These are phyloP conservation scores for Turdus rufiventris DNA, from an alignment of 2,113 vertebrate species.

Conservation along the genomic window DNA sequence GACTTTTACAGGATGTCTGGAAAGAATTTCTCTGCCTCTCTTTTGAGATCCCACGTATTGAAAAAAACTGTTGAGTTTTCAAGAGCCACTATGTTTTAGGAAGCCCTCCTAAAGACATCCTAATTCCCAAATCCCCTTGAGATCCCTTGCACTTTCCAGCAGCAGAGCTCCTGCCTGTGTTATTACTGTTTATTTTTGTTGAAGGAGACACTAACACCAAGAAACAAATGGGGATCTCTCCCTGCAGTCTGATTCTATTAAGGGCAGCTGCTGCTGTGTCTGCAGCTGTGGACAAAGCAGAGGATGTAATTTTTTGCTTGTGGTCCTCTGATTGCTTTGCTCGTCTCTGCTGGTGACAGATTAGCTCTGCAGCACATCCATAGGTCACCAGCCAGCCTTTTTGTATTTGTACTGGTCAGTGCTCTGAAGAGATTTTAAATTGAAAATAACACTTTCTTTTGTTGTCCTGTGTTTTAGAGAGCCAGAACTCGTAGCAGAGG, in stretches of 20 bases:
- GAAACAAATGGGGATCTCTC: slow-evolving; percentile 11
- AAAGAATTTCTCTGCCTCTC: not conserved
- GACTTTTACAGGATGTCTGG: not conserved
- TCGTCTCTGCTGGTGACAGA: slow-evolving; percentile 48
- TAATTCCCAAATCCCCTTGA: slow-evolving; percentile 38
- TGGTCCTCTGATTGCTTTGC: slow-evolving; percentile 29
- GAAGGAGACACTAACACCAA: slow-evolving; percentile 31
- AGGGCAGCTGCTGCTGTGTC: slow-evolving; percentile 16
- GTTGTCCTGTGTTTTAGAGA: not conserved
- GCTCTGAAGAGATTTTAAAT: slow-evolving; percentile 38
- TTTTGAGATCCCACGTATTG: not conserved
- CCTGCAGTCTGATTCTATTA: slow-evolving; percentile 12
- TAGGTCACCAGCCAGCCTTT: slow-evolving; percentile 36
- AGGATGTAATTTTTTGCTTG: slow-evolving; percentile 39
- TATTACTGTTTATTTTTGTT: slow-evolving; percentile 54
- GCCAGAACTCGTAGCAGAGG: not conserved
- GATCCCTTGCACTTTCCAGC: not conserved
- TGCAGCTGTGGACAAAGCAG: not conserved
- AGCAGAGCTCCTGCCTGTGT: slow-evolving; percentile 20
- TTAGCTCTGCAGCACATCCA: slow-evolving; percentile 25
- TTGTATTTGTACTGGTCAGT: slow-evolving; percentile 21
- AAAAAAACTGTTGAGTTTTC: not conserved
- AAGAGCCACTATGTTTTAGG: not conserved
- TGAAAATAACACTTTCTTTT: slow-evolving; percentile 44
- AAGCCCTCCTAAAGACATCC: slow-evolving; percentile 39